These are phyloP conservation scores for Plagodis pulveraria DNA, from an alignment of 2,888 invertebrate genomes.

Conservation along the genomic window DNA sequence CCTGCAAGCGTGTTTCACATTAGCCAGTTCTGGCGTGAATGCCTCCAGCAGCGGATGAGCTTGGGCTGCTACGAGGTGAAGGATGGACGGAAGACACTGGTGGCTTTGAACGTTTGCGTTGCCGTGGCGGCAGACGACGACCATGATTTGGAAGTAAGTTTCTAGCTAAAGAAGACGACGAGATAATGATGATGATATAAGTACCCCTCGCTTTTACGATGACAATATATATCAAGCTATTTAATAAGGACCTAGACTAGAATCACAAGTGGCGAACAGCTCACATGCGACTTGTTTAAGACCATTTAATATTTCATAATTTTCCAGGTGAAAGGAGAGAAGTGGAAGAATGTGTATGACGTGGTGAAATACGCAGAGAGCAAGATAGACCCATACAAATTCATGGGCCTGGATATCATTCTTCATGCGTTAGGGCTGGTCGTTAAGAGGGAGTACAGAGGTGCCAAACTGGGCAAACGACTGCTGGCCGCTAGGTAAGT, in stretches of 20 bases:
- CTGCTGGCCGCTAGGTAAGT: conserved; percentile 64
- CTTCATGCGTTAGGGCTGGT: conserved; percentile 63
- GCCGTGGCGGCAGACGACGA: conserved; percentile 44
- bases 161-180: not conserved
- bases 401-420: conserved; percentile 50
- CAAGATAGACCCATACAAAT: conserved; percentile 48
- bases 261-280: too few relatives aligned
- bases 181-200: not conserved
- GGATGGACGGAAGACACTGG: conserved; percentile 53
- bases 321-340: conserved; percentile 55
- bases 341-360: conserved; percentile 57
- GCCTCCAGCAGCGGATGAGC: conserved; percentile 53
- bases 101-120: conserved; percentile 61
- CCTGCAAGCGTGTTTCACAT: conserved; percentile 51
- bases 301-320: not conserved
- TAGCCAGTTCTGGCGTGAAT: conserved; percentile 51
- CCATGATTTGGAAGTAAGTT: conserved; percentile 38
- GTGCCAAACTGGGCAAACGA: conserved; percentile 56
- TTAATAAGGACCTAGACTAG: too few relatives aligned
- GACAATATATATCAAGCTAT: too few relatives aligned
- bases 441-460: conserved; percentile 61
- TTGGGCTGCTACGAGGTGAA: conserved; percentile 62
- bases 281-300: too few relatives aligned
- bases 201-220: not conserved
- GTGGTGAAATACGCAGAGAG: conserved; percentile 49